phyloP scores from a whole-genome alignment of 2,888 invertebrate genomes.

The Scrobipalpa atriplicella region DNA sequence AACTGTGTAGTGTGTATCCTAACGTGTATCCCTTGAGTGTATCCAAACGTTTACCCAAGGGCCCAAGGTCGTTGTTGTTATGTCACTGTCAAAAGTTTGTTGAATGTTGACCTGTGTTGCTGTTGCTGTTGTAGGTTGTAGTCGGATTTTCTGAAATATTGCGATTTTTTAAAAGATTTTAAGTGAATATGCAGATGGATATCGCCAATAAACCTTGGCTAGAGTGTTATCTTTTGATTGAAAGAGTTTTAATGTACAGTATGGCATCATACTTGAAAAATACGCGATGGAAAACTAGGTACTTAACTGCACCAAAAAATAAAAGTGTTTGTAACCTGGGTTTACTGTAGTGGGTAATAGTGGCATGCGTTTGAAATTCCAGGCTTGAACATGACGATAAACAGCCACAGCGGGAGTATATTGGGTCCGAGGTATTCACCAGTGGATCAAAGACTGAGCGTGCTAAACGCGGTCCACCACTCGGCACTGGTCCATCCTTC shows the following conservation, averaged over 20 bases:
- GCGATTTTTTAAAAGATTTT: neutral
- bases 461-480: slow-evolving; percentile 67
- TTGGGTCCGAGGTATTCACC: slow-evolving; percentile 70
- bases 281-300: neutral
- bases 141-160: neutral
- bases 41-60: slow-evolving; percentile 3
- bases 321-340: neutral
- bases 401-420: slow-evolving; percentile 69
- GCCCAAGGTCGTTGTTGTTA: slow-evolving; percentile 1
- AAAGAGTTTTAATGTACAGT: too few species aligned
- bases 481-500: slow-evolving; percentile 68
- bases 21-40: too few species aligned
- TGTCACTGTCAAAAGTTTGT: slow-evolving; percentile 16
- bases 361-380: slow-evolving; percentile 44
- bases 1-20: too few species aligned
- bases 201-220: too few species aligned
- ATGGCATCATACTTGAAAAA: too few species aligned
- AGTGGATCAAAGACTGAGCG: slow-evolving; percentile 71
- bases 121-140: neutral
- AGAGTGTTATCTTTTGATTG: too few species aligned
- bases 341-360: neutral
- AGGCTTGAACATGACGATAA: slow-evolving; percentile 85
- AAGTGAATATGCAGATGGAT: too few species aligned
- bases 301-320: neutral
- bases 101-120: slow-evolving; percentile 2